Base-by-base conservation (phyloP, 2,888 invertebrate genomes). In the Mesorhabditis belari region DNA sequence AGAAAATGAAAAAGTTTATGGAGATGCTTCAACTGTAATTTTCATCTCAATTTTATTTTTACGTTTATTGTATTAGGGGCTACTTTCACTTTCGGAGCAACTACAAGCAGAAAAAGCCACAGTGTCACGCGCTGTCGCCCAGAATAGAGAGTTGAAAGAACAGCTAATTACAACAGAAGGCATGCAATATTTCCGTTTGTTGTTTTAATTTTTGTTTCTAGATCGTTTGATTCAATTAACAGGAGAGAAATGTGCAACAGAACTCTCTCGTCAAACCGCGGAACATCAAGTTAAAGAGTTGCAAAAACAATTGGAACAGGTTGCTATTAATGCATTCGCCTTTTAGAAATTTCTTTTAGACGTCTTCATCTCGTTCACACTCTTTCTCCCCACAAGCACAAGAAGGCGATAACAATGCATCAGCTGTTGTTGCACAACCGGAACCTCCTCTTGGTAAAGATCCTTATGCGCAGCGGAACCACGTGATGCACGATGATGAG, bases 51-150 rank as follows among this genome's bases (percentile, higher is more conserved):
- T n/a, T n/a, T n/a, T n/a, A n/a, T n/a, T n/a, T n/a, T n/a, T n/a
- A n/a, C n/a, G n/a, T n/a, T n/a, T n/a, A n/a, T n/a, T n/a, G n/a
- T n/a, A n/a, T n/a, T n/a, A n/a, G n/a, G n/a, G n/a, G n/a, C 63
- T 77, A 5, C 62, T 67, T 4, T 60, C 80, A n/a, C 75, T 85
- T 26, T 85, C 90, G 73, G 90, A 89, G 57, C 89, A 89, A 56
- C 89, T 94, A 82, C 89, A 94, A 82, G 92, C 91, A 81, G 94
- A 95, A 82, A 91, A 92, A 83, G 86, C 92, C 26, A 94, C 94
- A 4, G 91, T 94, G 12, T 90, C 93, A 58, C 86, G 91, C 69
- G 95, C 95, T 9, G 88, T 93, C 3, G 87, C 89, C 59, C 95
- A 96, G 84, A 96, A 96, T 83, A 87, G 88, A 68, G 89, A 90